Evolutionary conservation across 2,797 vertebrate species (phyloP).

Genomic region (Pseudomugil tenellus): DNA sequence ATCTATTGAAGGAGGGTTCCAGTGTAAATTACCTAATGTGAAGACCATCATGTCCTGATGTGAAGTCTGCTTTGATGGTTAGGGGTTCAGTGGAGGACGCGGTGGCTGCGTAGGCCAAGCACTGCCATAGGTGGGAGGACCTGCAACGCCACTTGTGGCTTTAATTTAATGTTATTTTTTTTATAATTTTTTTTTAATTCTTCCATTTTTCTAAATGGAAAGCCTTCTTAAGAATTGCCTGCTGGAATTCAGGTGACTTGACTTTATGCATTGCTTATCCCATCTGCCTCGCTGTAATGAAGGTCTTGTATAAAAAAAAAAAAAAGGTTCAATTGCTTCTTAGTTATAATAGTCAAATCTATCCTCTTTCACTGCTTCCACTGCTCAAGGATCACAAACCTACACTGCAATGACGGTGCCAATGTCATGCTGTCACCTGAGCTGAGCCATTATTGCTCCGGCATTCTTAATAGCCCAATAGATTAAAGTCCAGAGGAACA

Average conservation of each 20-base stretch:
- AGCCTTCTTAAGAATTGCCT: background rate
- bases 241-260: background rate
- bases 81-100: too few relatives aligned
- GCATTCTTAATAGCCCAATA: constrained; percentile 80
- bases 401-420: constrained; percentile 61
- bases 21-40: too few relatives aligned
- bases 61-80: too few relatives aligned
- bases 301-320: constrained; percentile 26
- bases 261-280: background rate
- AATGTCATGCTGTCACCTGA: constrained; percentile 80
- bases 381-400: constrained; percentile 53
- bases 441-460: constrained; percentile 75
- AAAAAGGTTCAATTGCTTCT: constrained; percentile 28
- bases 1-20: too few relatives aligned
- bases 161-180: background rate
- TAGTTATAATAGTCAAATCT: constrained; percentile 28
- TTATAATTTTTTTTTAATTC: background rate
- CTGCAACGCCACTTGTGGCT: too few relatives aligned
- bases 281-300: background rate
- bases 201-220: background rate
- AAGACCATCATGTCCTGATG: too few relatives aligned
- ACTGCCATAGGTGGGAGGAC: too few relatives aligned
- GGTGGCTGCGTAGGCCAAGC: too few relatives aligned
- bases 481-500: constrained; percentile 83
- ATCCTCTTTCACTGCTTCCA: constrained; percentile 12